Base-by-base conservation (phyloP, 1,140 invertebrate genomes). In the Drosophila rufa region DNA sequence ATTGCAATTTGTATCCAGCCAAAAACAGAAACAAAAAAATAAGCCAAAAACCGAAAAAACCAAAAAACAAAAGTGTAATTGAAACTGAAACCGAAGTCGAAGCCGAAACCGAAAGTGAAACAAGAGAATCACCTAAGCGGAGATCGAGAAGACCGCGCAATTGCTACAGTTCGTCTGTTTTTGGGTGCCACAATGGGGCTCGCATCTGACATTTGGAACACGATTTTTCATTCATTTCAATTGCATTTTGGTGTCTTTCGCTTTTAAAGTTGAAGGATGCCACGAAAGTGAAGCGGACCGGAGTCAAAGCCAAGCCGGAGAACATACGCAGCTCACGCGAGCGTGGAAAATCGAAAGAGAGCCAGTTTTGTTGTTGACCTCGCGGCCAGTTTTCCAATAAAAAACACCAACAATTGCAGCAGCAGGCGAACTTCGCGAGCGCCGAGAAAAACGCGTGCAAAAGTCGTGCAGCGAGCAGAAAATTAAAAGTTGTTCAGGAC, bases 241-340 rank as follows among this genome's bases (percentile, higher is more conserved):
- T 80, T 80, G 45, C 62, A 22, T 87, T 78, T 83, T 61, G 76
- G 73, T 79, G 78, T 85, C 80, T 78, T 70, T 67, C 47, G 33
- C 62, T 74, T 61, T 78, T 75, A 84, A 85, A 85, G 82, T 87
- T 87, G 84, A 87, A 87, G 84, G 84, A 87, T 87, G 77, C 66
- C 64, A 65, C 62, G 84, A 87, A 87, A 87, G 84, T 89, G 73
- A 84, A 66, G 50, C 60, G 76, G 69, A 74, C 38, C 53, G 14
- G 1, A 43, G 33, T 19, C 51, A 71, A 58, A 71, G 56, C 65
- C 65, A 45, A 69, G 19, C 27, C 67, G 46, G n/a, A 73, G 61
- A 66, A 46, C 70, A 58, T 78, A 87, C 75, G 83, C 83, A 86
- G 53, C 53, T 64, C 51, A 67, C 27, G 66, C 71, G 58, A 87